A percentile compares a stretch with the other conserved stretches of the same genome.
These are phyloP conservation scores for Epinephelus moara DNA, from an alignment of 2,113 vertebrate species.

Conservation along the genomic window DNA sequence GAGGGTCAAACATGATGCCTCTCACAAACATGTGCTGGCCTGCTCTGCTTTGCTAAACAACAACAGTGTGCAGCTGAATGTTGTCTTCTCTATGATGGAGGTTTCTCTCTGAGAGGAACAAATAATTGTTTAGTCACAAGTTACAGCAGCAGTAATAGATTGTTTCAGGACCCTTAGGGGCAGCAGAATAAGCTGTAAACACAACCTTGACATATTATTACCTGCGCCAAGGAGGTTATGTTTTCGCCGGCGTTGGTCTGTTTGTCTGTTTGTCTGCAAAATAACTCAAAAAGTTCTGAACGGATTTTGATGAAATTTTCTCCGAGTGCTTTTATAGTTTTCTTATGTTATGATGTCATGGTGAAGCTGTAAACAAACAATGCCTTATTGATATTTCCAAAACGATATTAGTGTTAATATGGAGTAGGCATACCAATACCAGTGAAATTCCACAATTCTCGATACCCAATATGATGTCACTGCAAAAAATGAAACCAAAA, in stretches of 20 bases:
- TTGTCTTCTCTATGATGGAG: background rate
- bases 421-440: background rate
- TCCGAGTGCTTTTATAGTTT: no score
- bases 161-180: background rate
- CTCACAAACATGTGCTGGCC: constrained; percentile 34
- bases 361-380: background rate
- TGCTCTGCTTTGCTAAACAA: background rate
- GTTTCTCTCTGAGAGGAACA: background rate
- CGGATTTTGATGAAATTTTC: no score
- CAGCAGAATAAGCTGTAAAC: background rate
- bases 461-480: no score
- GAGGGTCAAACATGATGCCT: constrained; percentile 24
- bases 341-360: background rate
- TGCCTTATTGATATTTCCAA: background rate
- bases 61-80: background rate
- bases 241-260: no score
- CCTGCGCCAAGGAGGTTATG: no score
- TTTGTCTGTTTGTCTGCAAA: no score
- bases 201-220: background rate
- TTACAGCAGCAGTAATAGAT: background rate
- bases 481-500: no score
- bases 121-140: background rate
- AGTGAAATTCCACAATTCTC: no score
- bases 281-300: no score
- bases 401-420: background rate